Percentiles rank a stretch among this genome's conserved stretches.
Conservation (phyloP, 2,797 vertebrate genomes). For the Phataginus tetradactyla region DNA sequence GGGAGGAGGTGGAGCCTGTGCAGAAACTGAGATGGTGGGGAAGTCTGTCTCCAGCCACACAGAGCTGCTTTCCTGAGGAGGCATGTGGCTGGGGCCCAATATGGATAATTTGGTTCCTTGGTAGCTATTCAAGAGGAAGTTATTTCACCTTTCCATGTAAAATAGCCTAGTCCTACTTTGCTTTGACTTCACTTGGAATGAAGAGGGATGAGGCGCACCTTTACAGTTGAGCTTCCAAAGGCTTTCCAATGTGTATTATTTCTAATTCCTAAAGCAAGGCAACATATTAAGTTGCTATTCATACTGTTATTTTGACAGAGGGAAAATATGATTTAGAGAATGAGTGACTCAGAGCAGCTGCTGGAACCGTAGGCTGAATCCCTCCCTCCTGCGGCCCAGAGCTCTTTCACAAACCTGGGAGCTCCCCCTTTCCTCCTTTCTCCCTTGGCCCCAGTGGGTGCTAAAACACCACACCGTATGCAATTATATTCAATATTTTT, state of each 20-base stretch:
- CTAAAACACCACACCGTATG: background rate
- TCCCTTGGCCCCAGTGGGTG: background rate
- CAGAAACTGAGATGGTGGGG: background rate
- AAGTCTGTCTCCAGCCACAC: background rate
- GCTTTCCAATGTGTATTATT: background rate
- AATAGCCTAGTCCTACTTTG: conserved; percentile 37
- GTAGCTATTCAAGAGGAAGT: background rate
- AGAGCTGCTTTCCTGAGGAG: background rate
- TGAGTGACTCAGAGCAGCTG: conserved; percentile 37
- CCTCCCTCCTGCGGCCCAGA: background rate
- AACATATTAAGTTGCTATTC: background rate
- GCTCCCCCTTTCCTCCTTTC: background rate
- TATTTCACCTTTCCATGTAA: background rate
- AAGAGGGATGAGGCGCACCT: background rate
- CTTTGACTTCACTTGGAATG: background rate
- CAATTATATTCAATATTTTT: conserved; percentile 27
- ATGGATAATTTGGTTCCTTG: background rate
- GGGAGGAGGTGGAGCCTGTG: background rate
- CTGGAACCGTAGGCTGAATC: background rate
- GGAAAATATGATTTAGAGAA: conserved; percentile 38
- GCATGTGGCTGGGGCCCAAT: background rate
- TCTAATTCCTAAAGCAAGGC: conserved; percentile 20
- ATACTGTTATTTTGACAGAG: background rate
- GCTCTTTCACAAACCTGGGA: background rate
- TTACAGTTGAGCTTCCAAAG: background rate